Percentiles rank a stretch among this genome's conserved stretches.
These are phyloP conservation scores for Dicaeum eximium DNA, from an alignment of 2,113 vertebrate species.

Conservation along the genomic window DNA sequence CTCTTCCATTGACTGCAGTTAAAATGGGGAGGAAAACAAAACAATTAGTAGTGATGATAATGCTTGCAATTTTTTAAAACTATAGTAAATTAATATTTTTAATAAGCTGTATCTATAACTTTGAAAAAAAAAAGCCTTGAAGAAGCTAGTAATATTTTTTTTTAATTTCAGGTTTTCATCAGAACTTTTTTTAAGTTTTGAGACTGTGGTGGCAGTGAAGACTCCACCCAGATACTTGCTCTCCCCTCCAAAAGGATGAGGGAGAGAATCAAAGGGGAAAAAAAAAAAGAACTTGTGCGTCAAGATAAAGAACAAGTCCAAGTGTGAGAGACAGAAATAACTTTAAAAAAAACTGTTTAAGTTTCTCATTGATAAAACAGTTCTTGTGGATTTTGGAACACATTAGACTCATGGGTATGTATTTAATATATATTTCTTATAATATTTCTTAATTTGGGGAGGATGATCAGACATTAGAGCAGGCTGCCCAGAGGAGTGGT, in stretches of 20 bases:
- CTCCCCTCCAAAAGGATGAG: too few species aligned
- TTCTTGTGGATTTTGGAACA: neutral
- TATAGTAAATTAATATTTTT: neutral
- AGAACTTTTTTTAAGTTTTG: neutral
- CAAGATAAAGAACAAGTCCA: neutral
- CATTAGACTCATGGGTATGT: neutral
- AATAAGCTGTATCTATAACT: neutral
- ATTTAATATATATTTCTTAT: neutral
- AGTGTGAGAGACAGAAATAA: neutral
- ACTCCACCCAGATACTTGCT: neutral
- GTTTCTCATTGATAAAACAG: neutral
- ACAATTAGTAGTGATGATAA: neutral
- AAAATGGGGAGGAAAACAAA: neutral
- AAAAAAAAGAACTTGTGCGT: neutral
- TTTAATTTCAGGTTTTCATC: neutral
- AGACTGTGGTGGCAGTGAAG: neutral
- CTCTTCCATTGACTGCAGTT: neutral
- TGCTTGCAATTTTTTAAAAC: fast-evolving
- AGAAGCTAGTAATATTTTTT: neutral
- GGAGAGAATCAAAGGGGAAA: neutral
- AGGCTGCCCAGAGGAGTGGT: neutral
- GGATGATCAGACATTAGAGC: neutral
- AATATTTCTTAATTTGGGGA: neutral
- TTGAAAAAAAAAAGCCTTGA: neutral
- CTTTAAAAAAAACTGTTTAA: neutral